Percentiles rank a stretch among this genome's conserved stretches.
Evolutionary conservation across 2,113 vertebrate species (phyloP).

Genomic region (Syngnathus floridae): DNA sequence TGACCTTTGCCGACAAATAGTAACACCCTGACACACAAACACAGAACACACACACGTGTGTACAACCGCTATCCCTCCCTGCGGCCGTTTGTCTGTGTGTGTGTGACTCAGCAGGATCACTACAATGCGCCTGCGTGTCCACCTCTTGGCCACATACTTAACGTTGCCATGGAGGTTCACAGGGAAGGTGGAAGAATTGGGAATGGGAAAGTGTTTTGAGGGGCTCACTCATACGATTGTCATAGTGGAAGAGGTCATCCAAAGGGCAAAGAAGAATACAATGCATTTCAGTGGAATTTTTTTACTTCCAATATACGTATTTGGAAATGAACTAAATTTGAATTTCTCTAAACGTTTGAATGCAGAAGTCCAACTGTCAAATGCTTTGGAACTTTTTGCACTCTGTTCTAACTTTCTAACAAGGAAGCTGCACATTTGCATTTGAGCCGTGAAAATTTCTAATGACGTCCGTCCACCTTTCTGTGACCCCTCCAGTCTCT

Average conservation of each 20-base stretch:
- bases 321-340: too few species aligned
- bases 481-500: too few species aligned
- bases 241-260: not conserved
- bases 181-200: not conserved
- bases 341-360: not conserved
- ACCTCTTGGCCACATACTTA: not conserved
- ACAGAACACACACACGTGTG: conserved; percentile 1
- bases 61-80: conserved; percentile 44
- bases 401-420: too few species aligned
- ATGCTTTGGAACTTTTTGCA: too few species aligned
- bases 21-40: conserved; percentile 40
- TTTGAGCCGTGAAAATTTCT: not conserved
- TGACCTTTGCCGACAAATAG: conserved; percentile 62
- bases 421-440: too few species aligned
- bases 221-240: not conserved
- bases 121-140: conserved; percentile 22
- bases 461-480: too few species aligned
- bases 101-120: conserved; percentile 54
- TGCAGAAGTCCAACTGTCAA: too few species aligned
- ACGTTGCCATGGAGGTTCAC: not conserved
- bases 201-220: not conserved
- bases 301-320: not conserved
- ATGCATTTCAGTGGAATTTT: too few species aligned
- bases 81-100: conserved; percentile 25
- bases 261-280: not conserved